Evolutionary conservation across 1,140 invertebrate species (phyloP).

Genomic region (Pollicipes pollicipes): DNA sequence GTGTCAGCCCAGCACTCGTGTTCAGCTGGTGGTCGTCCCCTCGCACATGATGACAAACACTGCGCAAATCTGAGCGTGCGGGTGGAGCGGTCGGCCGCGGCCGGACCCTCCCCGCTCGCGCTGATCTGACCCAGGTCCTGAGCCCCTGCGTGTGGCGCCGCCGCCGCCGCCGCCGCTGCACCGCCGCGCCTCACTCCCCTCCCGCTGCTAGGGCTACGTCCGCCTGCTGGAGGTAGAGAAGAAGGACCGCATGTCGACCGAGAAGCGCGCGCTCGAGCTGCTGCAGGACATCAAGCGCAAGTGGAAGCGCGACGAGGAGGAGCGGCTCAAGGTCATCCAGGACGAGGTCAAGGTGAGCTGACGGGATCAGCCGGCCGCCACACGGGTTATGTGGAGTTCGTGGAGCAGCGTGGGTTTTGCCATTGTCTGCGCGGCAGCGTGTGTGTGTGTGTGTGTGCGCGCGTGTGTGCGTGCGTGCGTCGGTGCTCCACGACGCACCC

Average conservation of each 20-base stretch:
- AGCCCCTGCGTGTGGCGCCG: not conserved
- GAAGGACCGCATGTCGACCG: conserved; percentile 16
- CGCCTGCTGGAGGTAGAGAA: conserved; percentile 12
- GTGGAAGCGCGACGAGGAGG: conserved; percentile 17
- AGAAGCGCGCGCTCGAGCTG: conserved; percentile 18
- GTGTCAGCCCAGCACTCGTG: too few species aligned
- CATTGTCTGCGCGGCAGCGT: too few species aligned
- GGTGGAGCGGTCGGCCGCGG: not conserved
- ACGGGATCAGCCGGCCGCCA: too few species aligned
- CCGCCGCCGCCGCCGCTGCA: too few species aligned
- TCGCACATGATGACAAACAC: not conserved
- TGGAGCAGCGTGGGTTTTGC: too few species aligned
- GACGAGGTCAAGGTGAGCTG: conserved; percentile 15
- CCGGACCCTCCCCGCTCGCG: not conserved
- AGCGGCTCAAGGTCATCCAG: conserved; percentile 12
- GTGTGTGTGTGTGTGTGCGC: too few species aligned
- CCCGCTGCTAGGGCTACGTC: not conserved
- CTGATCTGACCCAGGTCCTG: not conserved
- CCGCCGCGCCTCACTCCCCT: not conserved
- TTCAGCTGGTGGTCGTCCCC: too few species aligned
- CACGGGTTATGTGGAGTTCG: too few species aligned
- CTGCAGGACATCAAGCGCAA: conserved; percentile 20
- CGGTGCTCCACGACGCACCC: too few species aligned
- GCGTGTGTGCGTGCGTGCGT: too few species aligned
- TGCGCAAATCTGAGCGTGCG: conserved; percentile 4